Percentiles rank a stretch among this genome's conserved stretches.
These are phyloP conservation scores for Melieria omissa DNA, from an alignment of 2,888 invertebrate species.

Conservation along the genomic window DNA sequence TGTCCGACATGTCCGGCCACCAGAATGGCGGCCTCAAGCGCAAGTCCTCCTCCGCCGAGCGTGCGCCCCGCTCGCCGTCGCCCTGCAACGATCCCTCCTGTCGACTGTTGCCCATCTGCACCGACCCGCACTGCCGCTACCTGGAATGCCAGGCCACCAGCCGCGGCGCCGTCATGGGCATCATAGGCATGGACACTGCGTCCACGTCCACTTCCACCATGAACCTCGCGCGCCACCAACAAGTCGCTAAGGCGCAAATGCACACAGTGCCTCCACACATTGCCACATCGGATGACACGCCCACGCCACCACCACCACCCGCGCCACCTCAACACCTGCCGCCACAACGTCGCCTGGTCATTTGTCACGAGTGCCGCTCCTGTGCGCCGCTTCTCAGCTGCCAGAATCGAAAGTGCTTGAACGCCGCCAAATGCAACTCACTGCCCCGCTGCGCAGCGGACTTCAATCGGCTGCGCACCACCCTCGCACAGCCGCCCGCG, in stretches of 20 bases:
- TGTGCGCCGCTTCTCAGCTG: constrained; percentile 64
- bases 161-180: constrained; percentile 42
- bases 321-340: constrained; percentile 49
- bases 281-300: constrained; percentile 53
- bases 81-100: constrained; percentile 67
- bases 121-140: constrained; percentile 66
- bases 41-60: constrained; percentile 65
- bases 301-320: constrained; percentile 54
- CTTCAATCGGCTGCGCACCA: constrained; percentile 63
- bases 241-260: constrained; percentile 56
- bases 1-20: constrained; percentile 64
- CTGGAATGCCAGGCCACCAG: constrained; percentile 57
- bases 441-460: constrained; percentile 67
- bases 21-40: constrained; percentile 57
- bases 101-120: constrained; percentile 65
- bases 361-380: constrained; percentile 65
- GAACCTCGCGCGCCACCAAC: constrained; percentile 60
- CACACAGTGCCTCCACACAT: constrained; percentile 58
- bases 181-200: constrained; percentile 44
- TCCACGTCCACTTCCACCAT: constrained; percentile 55
- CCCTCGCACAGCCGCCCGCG: constrained; percentile 59
- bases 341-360: constrained; percentile 48
- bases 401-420: constrained; percentile 66
- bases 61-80: constrained; percentile 63
- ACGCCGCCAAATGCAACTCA: constrained; percentile 67